Evolutionary conservation across 1,140 invertebrate species (phyloP).

Genomic region (Coptotermes formosanus): DNA sequence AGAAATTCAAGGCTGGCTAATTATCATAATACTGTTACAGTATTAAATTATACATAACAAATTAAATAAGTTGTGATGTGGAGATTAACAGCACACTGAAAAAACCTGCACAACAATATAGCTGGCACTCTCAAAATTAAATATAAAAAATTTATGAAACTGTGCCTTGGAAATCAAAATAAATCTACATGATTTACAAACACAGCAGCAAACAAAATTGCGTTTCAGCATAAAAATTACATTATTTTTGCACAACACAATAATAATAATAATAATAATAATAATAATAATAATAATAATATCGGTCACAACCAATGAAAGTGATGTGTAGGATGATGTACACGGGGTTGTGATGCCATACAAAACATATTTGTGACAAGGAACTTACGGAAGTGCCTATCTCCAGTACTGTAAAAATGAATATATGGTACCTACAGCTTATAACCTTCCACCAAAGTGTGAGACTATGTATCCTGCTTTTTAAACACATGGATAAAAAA

Average conservation of each 20-base stretch:
- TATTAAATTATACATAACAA: slow-evolving; percentile 1
- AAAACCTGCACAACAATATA: neutral
- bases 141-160: neutral
- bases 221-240: neutral
- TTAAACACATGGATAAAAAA: neutral
- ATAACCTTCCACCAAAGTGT: slow-evolving; percentile 10
- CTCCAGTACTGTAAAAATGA: neutral
- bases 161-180: neutral
- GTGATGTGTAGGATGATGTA: neutral
- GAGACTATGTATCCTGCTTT: neutral
- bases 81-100: neutral
- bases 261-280: neutral
- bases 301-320: neutral
- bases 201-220: neutral
- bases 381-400: neutral
- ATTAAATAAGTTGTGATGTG: neutral
- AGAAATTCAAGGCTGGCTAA: slow-evolving; percentile 18
- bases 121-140: neutral
- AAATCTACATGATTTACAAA: neutral
- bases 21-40: slow-evolving; percentile 14
- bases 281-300: neutral
- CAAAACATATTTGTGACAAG: neutral
- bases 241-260: neutral
- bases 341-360: neutral
- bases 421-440: neutral